phyloP scores from a whole-genome alignment of 2,113 vertebrate species.

The Tautogolabrus adspersus region DNA sequence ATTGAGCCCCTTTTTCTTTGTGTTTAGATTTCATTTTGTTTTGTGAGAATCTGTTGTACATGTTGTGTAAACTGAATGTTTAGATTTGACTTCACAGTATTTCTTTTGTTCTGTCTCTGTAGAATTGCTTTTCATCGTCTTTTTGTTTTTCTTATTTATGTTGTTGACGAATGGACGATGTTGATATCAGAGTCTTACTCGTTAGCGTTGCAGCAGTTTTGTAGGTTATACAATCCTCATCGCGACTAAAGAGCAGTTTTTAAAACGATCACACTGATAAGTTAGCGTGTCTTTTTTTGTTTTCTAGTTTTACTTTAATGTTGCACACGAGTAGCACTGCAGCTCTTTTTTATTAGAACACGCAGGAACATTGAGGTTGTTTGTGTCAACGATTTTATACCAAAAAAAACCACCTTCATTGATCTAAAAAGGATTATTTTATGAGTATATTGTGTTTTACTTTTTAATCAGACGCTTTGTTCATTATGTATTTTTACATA shows the following conservation, averaged over 20 bases:
- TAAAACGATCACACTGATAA: constrained; percentile 15
- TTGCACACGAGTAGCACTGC: constrained; percentile 6
- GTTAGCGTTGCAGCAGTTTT: constrained; percentile 31
- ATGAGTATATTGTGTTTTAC: constrained; percentile 3
- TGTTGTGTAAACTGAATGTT: constrained; percentile 59
- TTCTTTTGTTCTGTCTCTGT: constrained; percentile 33
- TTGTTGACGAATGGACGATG: constrained; percentile 49
- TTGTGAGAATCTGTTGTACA: constrained; percentile 54
- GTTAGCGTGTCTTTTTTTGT: background rate
- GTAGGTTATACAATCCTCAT: constrained; percentile 16
- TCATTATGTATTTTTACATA: constrained; percentile 39
- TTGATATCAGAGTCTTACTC: constrained; percentile 64
- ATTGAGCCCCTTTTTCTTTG: constrained; percentile 17
- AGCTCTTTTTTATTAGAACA: background rate
- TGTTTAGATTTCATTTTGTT: constrained; percentile 53
- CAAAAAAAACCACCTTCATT: background rate
- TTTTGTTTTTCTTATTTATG: constrained; percentile 53
- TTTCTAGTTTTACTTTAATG: constrained; percentile 6
- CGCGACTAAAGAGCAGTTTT: constrained; percentile 28
- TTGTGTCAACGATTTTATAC: constrained; percentile 33
- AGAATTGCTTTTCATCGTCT: constrained; percentile 36
- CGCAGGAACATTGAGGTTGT: constrained; percentile 14
- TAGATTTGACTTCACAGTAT: constrained; percentile 51
- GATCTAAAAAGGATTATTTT: background rate
- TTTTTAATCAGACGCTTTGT: constrained; percentile 9